Conservation (phyloP, 1,140 invertebrate genomes). For the Halictus rubicundus region DNA sequence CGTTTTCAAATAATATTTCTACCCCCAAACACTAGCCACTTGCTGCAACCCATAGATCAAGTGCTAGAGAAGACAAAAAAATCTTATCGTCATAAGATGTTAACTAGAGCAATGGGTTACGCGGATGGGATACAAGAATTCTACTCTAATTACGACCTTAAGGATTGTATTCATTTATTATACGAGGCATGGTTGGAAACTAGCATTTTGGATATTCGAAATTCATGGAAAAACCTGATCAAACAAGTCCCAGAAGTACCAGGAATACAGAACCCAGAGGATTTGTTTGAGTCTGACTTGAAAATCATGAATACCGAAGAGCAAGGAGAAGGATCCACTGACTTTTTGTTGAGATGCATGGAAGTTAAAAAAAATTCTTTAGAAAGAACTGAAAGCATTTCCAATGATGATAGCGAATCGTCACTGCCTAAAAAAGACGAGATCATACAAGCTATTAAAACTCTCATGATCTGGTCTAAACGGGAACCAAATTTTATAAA, state of each 20-base stretch:
- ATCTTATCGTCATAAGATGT: slow-evolving; percentile 4
- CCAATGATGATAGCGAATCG: neutral
- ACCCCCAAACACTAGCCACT: neutral
- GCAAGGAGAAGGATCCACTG: neutral
- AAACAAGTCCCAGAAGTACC: neutral
- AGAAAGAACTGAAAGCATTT: neutral
- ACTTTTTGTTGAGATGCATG: neutral
- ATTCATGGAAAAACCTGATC: neutral
- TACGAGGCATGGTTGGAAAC: neutral
- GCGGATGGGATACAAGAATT: neutral
- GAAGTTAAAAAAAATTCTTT: neutral
- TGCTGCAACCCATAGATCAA: neutral
- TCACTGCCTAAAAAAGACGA: neutral
- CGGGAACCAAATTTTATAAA: neutral
- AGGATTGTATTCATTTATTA: slow-evolving; percentile 6
- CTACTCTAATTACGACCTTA: slow-evolving; percentile 11
- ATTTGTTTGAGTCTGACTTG: neutral
- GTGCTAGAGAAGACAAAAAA: slow-evolving; percentile 1
- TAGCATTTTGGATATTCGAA: neutral
- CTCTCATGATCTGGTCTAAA: neutral
- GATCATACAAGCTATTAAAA: neutral
- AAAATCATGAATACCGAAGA: neutral
- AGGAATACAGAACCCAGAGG: neutral
- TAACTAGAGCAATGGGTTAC: neutral
- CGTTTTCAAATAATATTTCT: neutral